Percentiles rank a stretch among this genome's conserved stretches.
phyloP scores from a whole-genome alignment of 2,797 vertebrate genomes.

The Pterois miles region DNA sequence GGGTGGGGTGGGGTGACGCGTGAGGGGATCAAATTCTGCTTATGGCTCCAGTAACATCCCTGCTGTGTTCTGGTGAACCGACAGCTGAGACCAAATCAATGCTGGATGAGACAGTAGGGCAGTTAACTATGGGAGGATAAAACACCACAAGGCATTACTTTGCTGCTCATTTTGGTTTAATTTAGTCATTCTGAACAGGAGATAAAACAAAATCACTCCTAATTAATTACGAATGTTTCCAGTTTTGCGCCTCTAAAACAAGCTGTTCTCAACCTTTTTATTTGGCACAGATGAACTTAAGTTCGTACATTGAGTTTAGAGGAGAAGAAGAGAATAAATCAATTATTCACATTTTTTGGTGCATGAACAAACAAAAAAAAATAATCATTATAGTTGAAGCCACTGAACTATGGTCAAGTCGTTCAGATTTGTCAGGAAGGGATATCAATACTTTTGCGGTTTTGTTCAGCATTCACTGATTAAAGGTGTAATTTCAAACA shows the following conservation, averaged over 20 bases:
- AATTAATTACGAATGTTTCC: neutral
- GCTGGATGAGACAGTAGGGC: constrained; percentile 37
- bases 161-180: constrained; percentile 15
- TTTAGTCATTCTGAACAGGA: constrained; percentile 1
- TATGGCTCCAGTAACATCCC: constrained; percentile 58
- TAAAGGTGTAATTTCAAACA: neutral
- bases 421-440: neutral
- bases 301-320: neutral
- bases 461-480: neutral
- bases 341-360: neutral
- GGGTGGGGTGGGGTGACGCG: neutral
- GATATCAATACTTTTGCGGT: neutral
- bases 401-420: neutral
- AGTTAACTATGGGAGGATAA: neutral
- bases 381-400: neutral
- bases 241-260: neutral
- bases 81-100: constrained; percentile 76
- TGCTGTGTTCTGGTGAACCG: constrained; percentile 37
- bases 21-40: constrained; percentile 67
- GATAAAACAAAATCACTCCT: neutral
- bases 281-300: neutral
- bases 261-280: neutral
- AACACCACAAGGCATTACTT: neutral
- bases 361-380: neutral
- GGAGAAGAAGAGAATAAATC: too few relatives aligned